These are phyloP conservation scores for Phenganax subtilis DNA, from an alignment of 92 coral and sea anemone species.

Conservation along the genomic window DNA sequence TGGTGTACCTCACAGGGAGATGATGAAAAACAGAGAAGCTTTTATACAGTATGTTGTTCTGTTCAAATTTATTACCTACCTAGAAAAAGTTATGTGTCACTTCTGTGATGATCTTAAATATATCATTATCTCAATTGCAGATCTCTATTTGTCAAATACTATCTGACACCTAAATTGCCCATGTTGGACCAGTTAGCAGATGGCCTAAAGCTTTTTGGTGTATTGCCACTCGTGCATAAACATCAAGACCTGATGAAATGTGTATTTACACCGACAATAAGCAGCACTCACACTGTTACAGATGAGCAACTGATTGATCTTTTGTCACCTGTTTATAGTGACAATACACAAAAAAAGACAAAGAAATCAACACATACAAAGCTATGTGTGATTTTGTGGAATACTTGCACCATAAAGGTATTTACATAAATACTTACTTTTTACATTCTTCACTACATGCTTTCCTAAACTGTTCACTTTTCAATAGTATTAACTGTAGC, in stretches of 20 bases:
- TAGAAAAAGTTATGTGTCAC: background rate
- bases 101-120: background rate
- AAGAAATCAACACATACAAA: slow-evolving; percentile 15
- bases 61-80: background rate
- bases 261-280: background rate
- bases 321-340: background rate
- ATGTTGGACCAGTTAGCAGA: slow-evolving; percentile 45
- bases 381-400: slow-evolving; percentile 20
- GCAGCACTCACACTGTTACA: background rate
- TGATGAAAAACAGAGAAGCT: background rate
- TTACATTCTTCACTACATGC: too few species aligned
- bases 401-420: background rate
- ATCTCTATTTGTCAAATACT: slow-evolving; percentile 36
- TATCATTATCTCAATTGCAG: slow-evolving; percentile 1
- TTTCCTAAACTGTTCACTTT: background rate
- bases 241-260: slow-evolving; percentile 34
- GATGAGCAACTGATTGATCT: background rate
- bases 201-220: slow-evolving; percentile 45
- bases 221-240: slow-evolving; percentile 21
- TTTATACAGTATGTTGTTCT: background rate
- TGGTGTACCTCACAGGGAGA: too few species aligned
- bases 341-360: background rate
- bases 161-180: slow-evolving; percentile 44
- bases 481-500: background rate
- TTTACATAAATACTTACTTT: background rate